These are phyloP conservation scores for Trachelipus rathkii DNA, from an alignment of 1,140 invertebrate genomes.

Conservation along the genomic window DNA sequence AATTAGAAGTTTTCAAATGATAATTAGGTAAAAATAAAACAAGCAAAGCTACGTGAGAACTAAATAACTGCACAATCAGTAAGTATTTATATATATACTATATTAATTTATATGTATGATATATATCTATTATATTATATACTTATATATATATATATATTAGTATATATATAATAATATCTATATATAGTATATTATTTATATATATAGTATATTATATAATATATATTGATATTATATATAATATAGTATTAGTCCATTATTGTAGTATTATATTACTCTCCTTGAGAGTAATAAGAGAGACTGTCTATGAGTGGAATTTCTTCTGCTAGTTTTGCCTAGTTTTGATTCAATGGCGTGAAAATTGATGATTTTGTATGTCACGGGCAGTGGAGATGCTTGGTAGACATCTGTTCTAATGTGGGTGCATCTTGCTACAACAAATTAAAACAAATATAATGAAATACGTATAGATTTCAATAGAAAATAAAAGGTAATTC, in stretches of 20 bases:
- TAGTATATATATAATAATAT: too few relatives aligned
- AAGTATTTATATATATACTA: background rate
- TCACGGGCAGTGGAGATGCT: slow-evolving; percentile 70
- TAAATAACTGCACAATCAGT: background rate
- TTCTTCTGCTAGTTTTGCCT: slow-evolving; percentile 35
- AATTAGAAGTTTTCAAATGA: too few relatives aligned
- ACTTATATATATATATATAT: too few relatives aligned
- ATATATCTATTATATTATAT: too few relatives aligned
- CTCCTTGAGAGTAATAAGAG: slow-evolving; percentile 39
- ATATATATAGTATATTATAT: background rate
- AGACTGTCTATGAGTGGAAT: slow-evolving; percentile 40
- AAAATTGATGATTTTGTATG: slow-evolving; percentile 89
- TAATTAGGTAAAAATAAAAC: too few relatives aligned
- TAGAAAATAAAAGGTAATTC: background rate
- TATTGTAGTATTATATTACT: too few relatives aligned
- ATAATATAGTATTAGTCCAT: too few relatives aligned
- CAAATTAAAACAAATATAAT: slow-evolving; percentile 6
- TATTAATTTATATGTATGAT: background rate
- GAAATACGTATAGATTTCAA: background rate
- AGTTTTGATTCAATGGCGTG: slow-evolving; percentile 63
- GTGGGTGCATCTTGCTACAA: slow-evolving; percentile 66
- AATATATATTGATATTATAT: background rate
- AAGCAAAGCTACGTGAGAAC: background rate
- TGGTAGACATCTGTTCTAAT: slow-evolving; percentile 77
- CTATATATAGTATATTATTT: too few relatives aligned